Evolutionary conservation across 1,140 invertebrate species (phyloP), one percentile per base, ranked within the genome.

Genomic region (Armadillidium nasatum): DNA sequence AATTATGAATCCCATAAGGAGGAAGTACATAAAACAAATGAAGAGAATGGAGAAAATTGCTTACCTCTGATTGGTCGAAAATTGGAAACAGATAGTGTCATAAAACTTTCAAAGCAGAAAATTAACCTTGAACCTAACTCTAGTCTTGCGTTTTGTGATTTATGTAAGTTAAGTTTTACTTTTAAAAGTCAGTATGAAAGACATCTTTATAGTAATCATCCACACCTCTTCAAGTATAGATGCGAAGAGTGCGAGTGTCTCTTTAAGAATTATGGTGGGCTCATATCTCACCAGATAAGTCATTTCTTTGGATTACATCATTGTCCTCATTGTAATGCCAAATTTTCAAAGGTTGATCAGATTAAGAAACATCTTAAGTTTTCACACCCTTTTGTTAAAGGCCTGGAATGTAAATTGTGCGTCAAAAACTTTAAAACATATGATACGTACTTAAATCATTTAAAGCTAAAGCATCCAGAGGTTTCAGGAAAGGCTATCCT

Each of bases 381-480:
- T 68, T 74, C 46, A 23, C 77, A 78, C 43, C 77, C 77, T 6
- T 74, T 75, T 43, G 19, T 76, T 23, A 72, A 78, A 22, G 77
- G 77, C 54, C 72, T 73, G 43, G 71, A 66, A 23, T 78, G 77
- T 46, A 78, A 78, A 44, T 76, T 54, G 44, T 78, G 77, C 33
- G 45, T 74, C 9, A 44, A 45, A 13, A 72, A 50, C 19, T 72
- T 78, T 7, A 78, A 78, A 45, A 78, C 75, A 68, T 78, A 78
- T 66, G 72, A 74, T 15, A 78, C 77, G 4, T 78, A 76, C 46
- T 71, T 78, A 19, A 66, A 72, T 21, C 77, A 78, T 68, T 50
- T 75, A 0, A 78, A 78, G 43, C 75, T 78, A 54, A 78, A 78
- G 33, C 77, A 78, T 70, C 77, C 77, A 10, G 75, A 70, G 54